Percentiles rank a stretch among this genome's conserved stretches.
Evolutionary conservation across 92 coral and sea anemone genomes (phyloP).

Genomic region (Meandrina meandrites): DNA sequence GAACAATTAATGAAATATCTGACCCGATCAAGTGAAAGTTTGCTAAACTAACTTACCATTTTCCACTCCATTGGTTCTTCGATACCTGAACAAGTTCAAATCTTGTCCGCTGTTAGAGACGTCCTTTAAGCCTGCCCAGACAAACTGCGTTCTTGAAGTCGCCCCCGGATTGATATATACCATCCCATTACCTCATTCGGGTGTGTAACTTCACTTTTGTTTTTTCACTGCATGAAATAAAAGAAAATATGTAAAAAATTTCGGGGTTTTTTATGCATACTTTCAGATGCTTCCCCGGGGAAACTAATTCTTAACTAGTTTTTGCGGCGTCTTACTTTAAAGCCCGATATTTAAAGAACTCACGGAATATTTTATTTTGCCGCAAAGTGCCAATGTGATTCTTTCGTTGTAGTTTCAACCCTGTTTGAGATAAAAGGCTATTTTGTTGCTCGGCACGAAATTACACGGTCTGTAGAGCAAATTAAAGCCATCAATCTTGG

Average conservation of each 20-base stretch:
- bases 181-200: slow-evolving; percentile 32
- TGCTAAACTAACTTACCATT: slow-evolving; percentile 14
- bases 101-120: neutral
- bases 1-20: neutral
- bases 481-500: too few species aligned
- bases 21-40: neutral
- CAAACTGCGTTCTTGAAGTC: neutral
- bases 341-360: slow-evolving; percentile 2
- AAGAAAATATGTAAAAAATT: slow-evolving; percentile 26
- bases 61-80: slow-evolving; percentile 23
- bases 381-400: slow-evolving; percentile 23
- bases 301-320: neutral
- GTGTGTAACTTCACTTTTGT: slow-evolving; percentile 24
- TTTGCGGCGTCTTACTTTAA: slow-evolving; percentile 6
- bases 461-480: slow-evolving; percentile 11
- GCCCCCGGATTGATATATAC: slow-evolving; percentile 16
- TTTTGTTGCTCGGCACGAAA: slow-evolving; percentile 23
- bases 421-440: neutral
- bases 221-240: slow-evolving; percentile 22
- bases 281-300: slow-evolving; percentile 12
- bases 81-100: neutral
- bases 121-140: neutral
- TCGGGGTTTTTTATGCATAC: neutral
- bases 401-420: slow-evolving; percentile 1
- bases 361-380: slow-evolving; percentile 27